phyloP scores from a whole-genome alignment of 2,888 invertebrate species.

The Ceratothoa steindachneri region DNA sequence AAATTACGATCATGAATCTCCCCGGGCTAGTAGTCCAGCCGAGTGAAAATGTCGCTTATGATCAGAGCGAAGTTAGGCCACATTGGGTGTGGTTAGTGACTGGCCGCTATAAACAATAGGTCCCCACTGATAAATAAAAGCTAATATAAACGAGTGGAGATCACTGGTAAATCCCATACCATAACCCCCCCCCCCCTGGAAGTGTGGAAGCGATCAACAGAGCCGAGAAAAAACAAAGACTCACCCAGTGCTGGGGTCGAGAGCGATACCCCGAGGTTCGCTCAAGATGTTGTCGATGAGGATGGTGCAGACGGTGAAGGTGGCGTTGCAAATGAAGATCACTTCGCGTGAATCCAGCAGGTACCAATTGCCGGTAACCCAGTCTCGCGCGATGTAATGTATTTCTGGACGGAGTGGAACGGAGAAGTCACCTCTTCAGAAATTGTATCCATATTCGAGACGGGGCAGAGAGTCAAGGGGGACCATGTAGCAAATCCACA shows the following conservation, averaged over 20 bases:
- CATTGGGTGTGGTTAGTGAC: too few species aligned
- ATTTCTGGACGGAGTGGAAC: conserved; percentile 62
- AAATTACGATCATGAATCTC: too few species aligned
- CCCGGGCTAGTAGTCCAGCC: too few species aligned
- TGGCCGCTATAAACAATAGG: too few species aligned
- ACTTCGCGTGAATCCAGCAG: conserved; percentile 67
- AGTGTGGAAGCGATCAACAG: neutral
- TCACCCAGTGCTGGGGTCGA: conserved; percentile 72
- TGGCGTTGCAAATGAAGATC: conserved; percentile 66
- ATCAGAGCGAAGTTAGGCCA: too few species aligned
- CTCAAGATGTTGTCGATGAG: conserved; percentile 65
- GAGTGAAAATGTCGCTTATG: too few species aligned
- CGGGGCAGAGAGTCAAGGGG: too few species aligned
- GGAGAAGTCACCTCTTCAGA: too few species aligned
- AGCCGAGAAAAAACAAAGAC: conserved; percentile 30
- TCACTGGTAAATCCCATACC: neutral
- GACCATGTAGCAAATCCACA: too few species aligned
- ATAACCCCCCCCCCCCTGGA: neutral
- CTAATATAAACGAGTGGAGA: neutral
- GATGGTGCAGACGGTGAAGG: conserved; percentile 65
- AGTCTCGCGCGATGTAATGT: conserved; percentile 72
- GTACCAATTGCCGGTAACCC: conserved; percentile 84
- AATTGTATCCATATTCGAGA: too few species aligned
- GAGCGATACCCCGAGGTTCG: conserved; percentile 68
- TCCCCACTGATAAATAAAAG: neutral